Percentiles rank a stretch among this genome's conserved stretches.
phyloP scores from a whole-genome alignment of 2,113 vertebrate species.

The Hippocampus guttulatus region DNA sequence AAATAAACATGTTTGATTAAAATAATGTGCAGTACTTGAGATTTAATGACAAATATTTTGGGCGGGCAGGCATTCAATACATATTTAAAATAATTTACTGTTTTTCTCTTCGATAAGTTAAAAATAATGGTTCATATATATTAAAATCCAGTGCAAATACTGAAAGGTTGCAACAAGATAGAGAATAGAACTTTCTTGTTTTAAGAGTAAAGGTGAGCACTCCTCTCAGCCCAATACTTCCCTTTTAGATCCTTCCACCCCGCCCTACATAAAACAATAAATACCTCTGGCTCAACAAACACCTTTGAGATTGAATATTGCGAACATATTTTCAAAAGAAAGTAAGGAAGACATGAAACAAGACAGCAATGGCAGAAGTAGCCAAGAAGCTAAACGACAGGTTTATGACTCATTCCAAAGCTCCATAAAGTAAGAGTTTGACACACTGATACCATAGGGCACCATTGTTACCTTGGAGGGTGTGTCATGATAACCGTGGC shows the following conservation, averaged over 20 bases:
- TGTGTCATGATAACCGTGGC: constrained; percentile 25
- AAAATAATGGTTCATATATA: too few relatives aligned
- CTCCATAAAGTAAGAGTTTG: constrained; percentile 28
- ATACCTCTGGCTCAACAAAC: too few relatives aligned
- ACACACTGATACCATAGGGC: constrained; percentile 12
- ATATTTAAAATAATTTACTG: too few relatives aligned
- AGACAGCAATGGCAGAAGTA: neutral
- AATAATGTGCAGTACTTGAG: neutral
- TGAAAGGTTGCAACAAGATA: too few relatives aligned
- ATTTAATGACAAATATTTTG: neutral
- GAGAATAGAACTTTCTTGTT: too few relatives aligned
- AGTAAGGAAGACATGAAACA: neutral
- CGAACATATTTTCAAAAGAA: neutral
- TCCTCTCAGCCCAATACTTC: too few relatives aligned
- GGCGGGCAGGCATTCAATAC: neutral
- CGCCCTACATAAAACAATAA: too few relatives aligned
- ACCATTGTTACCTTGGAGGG: constrained; percentile 17
- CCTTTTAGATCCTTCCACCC: neutral
- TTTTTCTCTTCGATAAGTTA: too few relatives aligned
- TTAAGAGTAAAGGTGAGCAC: too few relatives aligned
- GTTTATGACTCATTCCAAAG: neutral
- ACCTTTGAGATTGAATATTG: neutral
- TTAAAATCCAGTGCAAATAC: too few relatives aligned
- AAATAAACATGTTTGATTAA: neutral
- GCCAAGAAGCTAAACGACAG: neutral